Base-by-base conservation (phyloP, 92 coral and sea anemone species). In the Porites divaricata region DNA sequence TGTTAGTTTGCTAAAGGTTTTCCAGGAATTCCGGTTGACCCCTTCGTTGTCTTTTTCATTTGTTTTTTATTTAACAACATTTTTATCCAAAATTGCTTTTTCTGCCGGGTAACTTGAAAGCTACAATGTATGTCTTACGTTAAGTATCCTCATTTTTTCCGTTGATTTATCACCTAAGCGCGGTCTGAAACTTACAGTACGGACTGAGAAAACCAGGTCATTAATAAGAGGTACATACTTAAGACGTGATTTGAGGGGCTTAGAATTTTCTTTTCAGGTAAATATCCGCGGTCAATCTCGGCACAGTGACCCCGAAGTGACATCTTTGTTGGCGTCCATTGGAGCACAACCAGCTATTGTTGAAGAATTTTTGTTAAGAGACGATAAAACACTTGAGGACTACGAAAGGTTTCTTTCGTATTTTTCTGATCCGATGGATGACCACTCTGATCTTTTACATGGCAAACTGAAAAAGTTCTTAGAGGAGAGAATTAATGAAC, bases 211-310 rank as follows among this genome's bases (percentile, higher is more conserved):
- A 35, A 35, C 45, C 0, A 35, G 7, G 45, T 5, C 45, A 35
- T 0, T 35, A 35, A 67, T 0, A 1, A 64, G 67, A 20, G 66
- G 77, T 64, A 76, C 50, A 1, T 17, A 8, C 78, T 1, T 8
- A 15, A 54, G 59, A 54, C 59, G 2, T 9, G 15, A 54, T 54
- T 54, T 11, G 16, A 54, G 16, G 16, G 10, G 59, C 4, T 11
- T 54, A 10, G 14, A 54, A 54, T 54, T 11, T 9, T 54, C 11
- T 11, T 87, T 76, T 20, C 86, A 95, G 98, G 95, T 95, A 12
- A 95, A 95, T 83, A 81, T 91, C 70, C 87, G 93, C 28, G 98
- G 98, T n/a, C 81, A 88, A 76, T 89, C 94, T 8, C 85, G 83
- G 57, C 73, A 57, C 25, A 63, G 17, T 67, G 92, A 95, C 80